Percentiles rank a stretch among this genome's conserved stretches.
phyloP scores from a whole-genome alignment of 2,113 vertebrate genomes.

The Trinectes maculatus region DNA sequence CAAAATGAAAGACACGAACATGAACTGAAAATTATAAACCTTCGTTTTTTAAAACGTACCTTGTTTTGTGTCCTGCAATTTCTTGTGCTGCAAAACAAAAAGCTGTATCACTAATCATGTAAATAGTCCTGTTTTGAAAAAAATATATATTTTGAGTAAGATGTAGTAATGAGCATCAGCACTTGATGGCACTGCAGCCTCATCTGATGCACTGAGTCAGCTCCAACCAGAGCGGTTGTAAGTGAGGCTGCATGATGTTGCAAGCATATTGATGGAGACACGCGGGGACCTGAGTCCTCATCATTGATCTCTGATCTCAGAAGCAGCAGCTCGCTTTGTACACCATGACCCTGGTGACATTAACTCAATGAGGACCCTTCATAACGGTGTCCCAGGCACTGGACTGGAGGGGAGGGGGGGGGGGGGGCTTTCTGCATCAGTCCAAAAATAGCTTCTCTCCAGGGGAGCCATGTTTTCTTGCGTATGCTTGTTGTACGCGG shows the following conservation, averaged over 20 bases:
- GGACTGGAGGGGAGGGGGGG: not conserved
- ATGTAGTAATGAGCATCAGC: conserved; percentile 11
- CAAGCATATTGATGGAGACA: conserved; percentile 23
- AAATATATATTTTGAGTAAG: not conserved
- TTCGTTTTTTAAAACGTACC: conserved; percentile 25
- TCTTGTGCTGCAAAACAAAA: conserved; percentile 44
- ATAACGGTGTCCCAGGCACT: conserved; percentile 15
- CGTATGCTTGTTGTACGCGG: conserved; percentile 31
- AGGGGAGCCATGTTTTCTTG: conserved; percentile 63
- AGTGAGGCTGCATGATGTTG: conserved; percentile 12
- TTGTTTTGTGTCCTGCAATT: conserved; percentile 4
- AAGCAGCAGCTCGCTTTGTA: conserved; percentile 28
- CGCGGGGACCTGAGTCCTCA: conserved; percentile 31
- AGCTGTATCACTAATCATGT: not conserved
- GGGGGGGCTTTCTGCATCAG: not conserved
- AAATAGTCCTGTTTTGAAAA: not conserved
- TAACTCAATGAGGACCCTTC: conserved; percentile 31
- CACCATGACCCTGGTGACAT: conserved; percentile 35
- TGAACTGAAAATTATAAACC: not conserved
- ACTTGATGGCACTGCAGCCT: conserved; percentile 53
- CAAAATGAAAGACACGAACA: not conserved
- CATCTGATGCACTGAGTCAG: not conserved
- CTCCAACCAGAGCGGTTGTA: not conserved
- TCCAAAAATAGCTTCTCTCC: conserved; percentile 63
- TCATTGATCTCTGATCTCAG: conserved; percentile 57